Base-by-base conservation (phyloP, 2,888 invertebrate species). In the Eristalis pertinax region DNA sequence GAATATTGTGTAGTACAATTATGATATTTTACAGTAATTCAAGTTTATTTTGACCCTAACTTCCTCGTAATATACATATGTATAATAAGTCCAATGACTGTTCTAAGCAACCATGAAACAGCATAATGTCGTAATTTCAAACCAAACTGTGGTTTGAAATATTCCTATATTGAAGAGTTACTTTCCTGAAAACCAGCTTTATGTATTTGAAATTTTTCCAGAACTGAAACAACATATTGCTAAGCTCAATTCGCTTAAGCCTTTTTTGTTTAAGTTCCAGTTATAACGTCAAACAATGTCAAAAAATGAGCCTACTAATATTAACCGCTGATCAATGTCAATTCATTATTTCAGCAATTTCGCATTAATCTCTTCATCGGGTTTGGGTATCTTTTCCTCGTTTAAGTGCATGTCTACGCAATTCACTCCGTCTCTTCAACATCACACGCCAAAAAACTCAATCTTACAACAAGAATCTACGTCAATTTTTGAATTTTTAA, bases 401-500 rank as follows among this genome's bases (percentile, higher is more conserved):
- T 43, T 22, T 32, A 32, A 22, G 4, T 68, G 11, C 29, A 15
- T 29, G 19, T 26, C 29, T 63, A 63, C 43, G n/a, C 8, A 22
- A 70, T 19, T 60, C 26, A 60, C 60, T 38, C 0, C 10, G 22
- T 56, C 50, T 64, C 32, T 56, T 56, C 15, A 50, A 50, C 15
- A 26, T 62, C 15, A 22, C 19, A 50, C 50, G 58, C 29, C 13
- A 62, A 60, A 70, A 24, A 32, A 41, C 41, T 22, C 64, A 56
- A 65, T 58, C n/a, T 64, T 70, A 63, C 69, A 63, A 63, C 60
- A 63, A 73, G 29, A 26, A 65, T 58, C 29, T 70, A 67, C 82
- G 70, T 77, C 77, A 83, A 68, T 63, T 58, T 73, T 73, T 68
- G 78, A 78, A 83, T 58, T 77, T 76, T 68, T 78, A 68, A 77